Base-by-base conservation (phyloP, 2,797 vertebrate species). In the Myotis myotis region DNA sequence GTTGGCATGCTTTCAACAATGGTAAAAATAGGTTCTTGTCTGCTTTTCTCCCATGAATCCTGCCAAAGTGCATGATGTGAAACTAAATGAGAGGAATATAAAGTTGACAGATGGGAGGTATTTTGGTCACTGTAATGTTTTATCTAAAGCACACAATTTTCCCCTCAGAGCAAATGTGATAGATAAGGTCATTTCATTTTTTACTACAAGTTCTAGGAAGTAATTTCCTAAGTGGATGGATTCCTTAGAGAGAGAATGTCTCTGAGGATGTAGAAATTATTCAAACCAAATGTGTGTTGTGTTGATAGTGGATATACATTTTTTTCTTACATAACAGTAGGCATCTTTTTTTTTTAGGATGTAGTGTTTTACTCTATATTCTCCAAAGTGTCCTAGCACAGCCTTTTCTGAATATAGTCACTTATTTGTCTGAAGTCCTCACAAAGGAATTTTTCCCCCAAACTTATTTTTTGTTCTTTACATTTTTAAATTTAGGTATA, bases 141-240 rank as follows among this genome's bases (percentile, higher is more conserved):
- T 97, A 97, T 97, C 97, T 96, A 51, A 94, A 96, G 71, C 16
- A 19, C 3, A 94, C 94, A 95, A 96, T 94, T 96, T 96, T 92
- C 96, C 94, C 47, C 93, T 96, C 83, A 91, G 91, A 96, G 76
- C 88, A 96, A 96, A 95, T 78, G 71, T 88, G 60, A 93, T 82
- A 94, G 92, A 96, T 95, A 92, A 87, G 76, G 3, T 62, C 90
- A 84, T 60, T 85, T 83, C 88, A 75, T 87, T 93, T 94, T 87
- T 96, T 53, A 96, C 87, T 80, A 44, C 38, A 83, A 90, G 95
- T 96, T 95, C 95, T 78, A 87, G 85, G 87, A 94, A 93, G 85
- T 94, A 88, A 96, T 96, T 95, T 97, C 93, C 85, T 95, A 96
- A 96, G 72, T 96, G 88, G 90, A 97, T 83, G 89, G 91, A 97